phyloP scores from a whole-genome alignment of 2,888 invertebrate genomes.

The Shargacucullia verbasci region DNA sequence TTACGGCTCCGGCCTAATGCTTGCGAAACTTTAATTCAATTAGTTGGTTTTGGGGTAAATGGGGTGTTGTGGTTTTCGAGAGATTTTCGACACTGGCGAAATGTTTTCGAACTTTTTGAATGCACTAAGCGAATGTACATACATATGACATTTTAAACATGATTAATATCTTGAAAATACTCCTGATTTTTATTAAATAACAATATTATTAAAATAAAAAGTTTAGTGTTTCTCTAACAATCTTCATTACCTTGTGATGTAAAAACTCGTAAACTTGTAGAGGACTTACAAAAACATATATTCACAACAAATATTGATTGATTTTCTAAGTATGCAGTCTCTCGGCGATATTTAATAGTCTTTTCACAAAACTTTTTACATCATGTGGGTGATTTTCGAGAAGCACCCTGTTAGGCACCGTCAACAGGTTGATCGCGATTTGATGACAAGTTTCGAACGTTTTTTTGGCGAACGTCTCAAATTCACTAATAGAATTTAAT shows the following conservation, averaged over 20 bases:
- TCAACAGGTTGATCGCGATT: slow-evolving; percentile 65
- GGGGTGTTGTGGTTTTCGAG: slow-evolving; percentile 27
- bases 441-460: slow-evolving; percentile 72
- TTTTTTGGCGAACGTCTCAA: slow-evolving; percentile 64
- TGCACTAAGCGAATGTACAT: too few relatives aligned
- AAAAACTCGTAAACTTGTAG: too few relatives aligned
- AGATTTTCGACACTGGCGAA: neutral
- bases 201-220: too few relatives aligned
- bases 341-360: too few relatives aligned
- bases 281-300: too few relatives aligned
- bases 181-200: too few relatives aligned
- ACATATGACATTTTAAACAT: too few relatives aligned
- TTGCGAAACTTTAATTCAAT: slow-evolving; percentile 78
- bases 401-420: slow-evolving; percentile 25
- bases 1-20: slow-evolving; percentile 68
- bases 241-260: too few relatives aligned
- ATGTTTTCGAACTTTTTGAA: neutral
- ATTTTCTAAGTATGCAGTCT: too few relatives aligned
- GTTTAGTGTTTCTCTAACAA: too few relatives aligned
- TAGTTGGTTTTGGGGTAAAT: slow-evolving; percentile 49
- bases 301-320: too few relatives aligned
- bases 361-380: slow-evolving; percentile 3
- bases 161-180: too few relatives aligned
- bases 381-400: slow-evolving; percentile 9
- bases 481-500: slow-evolving; percentile 82